Evolutionary conservation across 2,113 vertebrate species (phyloP).

Genomic region (Epinephelus moara): DNA sequence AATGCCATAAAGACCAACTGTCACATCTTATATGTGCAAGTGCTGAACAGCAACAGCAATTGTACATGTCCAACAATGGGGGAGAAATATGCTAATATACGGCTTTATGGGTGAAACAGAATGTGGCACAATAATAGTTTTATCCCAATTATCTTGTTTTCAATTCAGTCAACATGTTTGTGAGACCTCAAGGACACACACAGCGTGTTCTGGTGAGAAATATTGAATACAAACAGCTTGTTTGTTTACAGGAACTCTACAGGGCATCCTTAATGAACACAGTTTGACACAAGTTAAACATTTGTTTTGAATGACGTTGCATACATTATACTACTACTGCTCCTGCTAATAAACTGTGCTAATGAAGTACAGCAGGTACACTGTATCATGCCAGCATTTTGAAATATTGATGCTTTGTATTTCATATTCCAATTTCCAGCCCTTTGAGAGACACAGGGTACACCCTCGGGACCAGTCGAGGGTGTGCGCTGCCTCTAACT

Average conservation of each 20-base stretch:
- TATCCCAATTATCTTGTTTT: too few species aligned
- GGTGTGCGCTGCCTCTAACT: background rate
- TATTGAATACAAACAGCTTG: background rate
- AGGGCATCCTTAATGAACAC: background rate
- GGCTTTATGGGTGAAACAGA: too few species aligned
- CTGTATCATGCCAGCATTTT: background rate
- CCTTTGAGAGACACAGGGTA: background rate
- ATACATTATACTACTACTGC: too few species aligned
- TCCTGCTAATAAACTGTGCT: background rate
- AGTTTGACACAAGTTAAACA: background rate
- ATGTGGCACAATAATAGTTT: too few species aligned
- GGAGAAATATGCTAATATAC: too few species aligned
- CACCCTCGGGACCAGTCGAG: constrained; percentile 2
- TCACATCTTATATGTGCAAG: too few species aligned
- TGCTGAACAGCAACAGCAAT: too few species aligned
- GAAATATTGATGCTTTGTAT: background rate
- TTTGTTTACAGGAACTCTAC: background rate
- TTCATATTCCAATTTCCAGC: background rate
- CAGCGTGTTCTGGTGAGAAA: background rate
- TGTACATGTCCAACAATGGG: too few species aligned
- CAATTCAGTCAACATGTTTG: background rate
- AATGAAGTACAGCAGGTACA: background rate
- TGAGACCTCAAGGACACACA: background rate
- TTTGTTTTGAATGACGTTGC: background rate
- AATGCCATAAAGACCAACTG: too few species aligned